Percentiles rank a stretch among this genome's conserved stretches.
These are phyloP conservation scores for Tetranychus truncatus DNA, from an alignment of 2,888 invertebrate genomes.

Conservation along the genomic window DNA sequence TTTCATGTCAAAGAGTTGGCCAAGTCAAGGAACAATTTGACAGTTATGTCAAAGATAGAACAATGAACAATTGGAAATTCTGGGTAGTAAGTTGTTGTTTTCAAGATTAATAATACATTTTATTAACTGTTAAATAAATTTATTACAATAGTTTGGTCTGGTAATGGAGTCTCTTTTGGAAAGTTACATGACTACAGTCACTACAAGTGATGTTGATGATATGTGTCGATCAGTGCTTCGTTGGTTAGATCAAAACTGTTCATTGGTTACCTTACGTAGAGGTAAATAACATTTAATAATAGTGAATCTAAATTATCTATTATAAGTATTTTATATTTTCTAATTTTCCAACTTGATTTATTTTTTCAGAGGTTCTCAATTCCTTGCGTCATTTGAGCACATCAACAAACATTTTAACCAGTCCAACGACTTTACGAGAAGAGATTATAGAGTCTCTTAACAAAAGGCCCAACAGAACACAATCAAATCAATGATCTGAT, in stretches of 20 bases:
- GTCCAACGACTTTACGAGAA: constrained; percentile 68
- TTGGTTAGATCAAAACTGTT: constrained; percentile 93
- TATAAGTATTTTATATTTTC: not conserved
- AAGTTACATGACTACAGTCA: constrained; percentile 76
- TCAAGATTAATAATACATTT: not conserved
- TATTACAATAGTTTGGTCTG: constrained; percentile 59
- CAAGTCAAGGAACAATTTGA: constrained; percentile 85
- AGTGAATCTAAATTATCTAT: not conserved
- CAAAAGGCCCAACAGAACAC: constrained; percentile 16
- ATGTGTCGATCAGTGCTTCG: constrained; percentile 71
- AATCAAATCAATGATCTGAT: not conserved
- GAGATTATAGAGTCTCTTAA: constrained; percentile 61
- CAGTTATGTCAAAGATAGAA: constrained; percentile 65
- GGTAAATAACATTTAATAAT: constrained; percentile 40
- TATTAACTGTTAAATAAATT: not conserved
- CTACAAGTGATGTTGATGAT: constrained; percentile 74
- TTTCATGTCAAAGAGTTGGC: constrained; percentile 67
- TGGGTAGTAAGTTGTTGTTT: constrained; percentile 64
- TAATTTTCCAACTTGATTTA: not conserved
- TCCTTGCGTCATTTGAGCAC: constrained; percentile 74
- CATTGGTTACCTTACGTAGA: constrained; percentile 75
- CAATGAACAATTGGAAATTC: constrained; percentile 86
- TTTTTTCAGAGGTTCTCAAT: constrained; percentile 62
- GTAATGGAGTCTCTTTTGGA: constrained; percentile 71
- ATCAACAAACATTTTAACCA: constrained; percentile 73